These are phyloP conservation scores for Aleadryas rufinucha DNA, from an alignment of 2,113 vertebrate species.

Conservation along the genomic window DNA sequence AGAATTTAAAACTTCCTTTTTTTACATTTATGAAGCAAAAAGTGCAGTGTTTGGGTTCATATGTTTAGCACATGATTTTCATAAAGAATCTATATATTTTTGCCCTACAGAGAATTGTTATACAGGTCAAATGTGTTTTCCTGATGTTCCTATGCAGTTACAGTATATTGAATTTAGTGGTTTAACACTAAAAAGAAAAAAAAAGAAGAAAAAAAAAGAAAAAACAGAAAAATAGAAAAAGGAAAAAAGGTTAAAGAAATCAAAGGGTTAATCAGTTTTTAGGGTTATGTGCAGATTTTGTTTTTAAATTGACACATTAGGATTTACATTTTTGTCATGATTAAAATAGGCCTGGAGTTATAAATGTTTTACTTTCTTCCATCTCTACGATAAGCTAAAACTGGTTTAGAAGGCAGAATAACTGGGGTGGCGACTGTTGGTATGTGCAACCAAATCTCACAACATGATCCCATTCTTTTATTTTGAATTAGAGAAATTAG, in stretches of 20 bases:
- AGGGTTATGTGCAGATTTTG: slow-evolving; percentile 54
- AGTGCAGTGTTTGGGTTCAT: slow-evolving; percentile 74
- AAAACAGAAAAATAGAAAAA: not conserved
- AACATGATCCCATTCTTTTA: not conserved
- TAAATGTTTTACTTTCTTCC: slow-evolving; percentile 45
- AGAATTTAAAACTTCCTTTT: slow-evolving; percentile 66
- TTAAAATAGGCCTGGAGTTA: slow-evolving; percentile 48
- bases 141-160: slow-evolving; percentile 79
- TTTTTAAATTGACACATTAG: slow-evolving; percentile 60
- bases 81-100: slow-evolving; percentile 83
- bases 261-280: slow-evolving; percentile 53
- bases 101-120: slow-evolving; percentile 82
- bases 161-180: slow-evolving; percentile 73
- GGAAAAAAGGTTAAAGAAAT: slow-evolving; percentile 60
- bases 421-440: not conserved
- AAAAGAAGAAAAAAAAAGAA: accelerated
- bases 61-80: slow-evolving; percentile 80
- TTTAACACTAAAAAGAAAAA: slow-evolving; percentile 65
- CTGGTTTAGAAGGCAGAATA: slow-evolving; percentile 27
- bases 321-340: slow-evolving; percentile 44
- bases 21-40: slow-evolving; percentile 72
- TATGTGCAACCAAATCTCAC: slow-evolving; percentile 8
- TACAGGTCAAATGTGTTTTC: slow-evolving; percentile 78
- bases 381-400: slow-evolving; percentile 33
- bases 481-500: slow-evolving; percentile 35